Evolutionary conservation across 2,797 vertebrate genomes (phyloP).

Genomic region (Muscicapa comitata): DNA sequence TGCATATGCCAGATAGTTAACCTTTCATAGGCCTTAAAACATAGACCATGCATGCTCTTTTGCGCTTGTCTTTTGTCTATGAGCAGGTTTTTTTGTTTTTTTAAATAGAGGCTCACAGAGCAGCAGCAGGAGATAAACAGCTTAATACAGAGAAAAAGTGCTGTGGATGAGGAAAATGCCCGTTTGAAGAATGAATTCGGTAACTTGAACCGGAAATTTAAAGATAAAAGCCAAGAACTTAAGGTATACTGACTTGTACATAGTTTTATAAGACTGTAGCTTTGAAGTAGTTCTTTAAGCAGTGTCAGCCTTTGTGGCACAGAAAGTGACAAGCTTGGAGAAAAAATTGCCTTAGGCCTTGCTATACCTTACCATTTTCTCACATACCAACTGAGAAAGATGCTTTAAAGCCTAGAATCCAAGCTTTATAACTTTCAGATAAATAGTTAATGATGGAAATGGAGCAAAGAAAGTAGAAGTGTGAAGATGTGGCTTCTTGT

Average conservation of each 20-base stretch:
- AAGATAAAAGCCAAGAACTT: slow-evolving; percentile 85
- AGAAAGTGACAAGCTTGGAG: slow-evolving; percentile 78
- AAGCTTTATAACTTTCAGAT: slow-evolving; percentile 88
- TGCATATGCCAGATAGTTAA: not conserved
- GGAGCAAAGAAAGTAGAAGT: slow-evolving; percentile 84
- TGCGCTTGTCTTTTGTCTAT: not conserved
- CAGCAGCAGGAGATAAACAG: slow-evolving; percentile 85
- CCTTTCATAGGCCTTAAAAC: not conserved
- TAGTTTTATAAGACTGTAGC: slow-evolving; percentile 62
- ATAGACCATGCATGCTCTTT: not conserved
- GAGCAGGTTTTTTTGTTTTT: not conserved
- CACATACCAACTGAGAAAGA: slow-evolving; percentile 69
- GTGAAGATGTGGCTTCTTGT: slow-evolving; percentile 92
- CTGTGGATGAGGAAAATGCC: slow-evolving; percentile 78
- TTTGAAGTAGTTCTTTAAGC: slow-evolving; percentile 78
- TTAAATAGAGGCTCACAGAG: slow-evolving; percentile 74
- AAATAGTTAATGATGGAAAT: slow-evolving; percentile 97
- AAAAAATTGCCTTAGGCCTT: slow-evolving; percentile 83
- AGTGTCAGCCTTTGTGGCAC: slow-evolving; percentile 76
- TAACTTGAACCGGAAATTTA: slow-evolving; percentile 82
- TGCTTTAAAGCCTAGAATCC: slow-evolving; percentile 80
- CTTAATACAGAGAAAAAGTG: slow-evolving; percentile 75
- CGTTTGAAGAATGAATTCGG: slow-evolving; percentile 84
- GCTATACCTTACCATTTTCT: slow-evolving; percentile 75
- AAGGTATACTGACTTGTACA: slow-evolving; percentile 82